Base-by-base conservation (phyloP, 1,140 invertebrate species). In the Gryllus bimaculatus region DNA sequence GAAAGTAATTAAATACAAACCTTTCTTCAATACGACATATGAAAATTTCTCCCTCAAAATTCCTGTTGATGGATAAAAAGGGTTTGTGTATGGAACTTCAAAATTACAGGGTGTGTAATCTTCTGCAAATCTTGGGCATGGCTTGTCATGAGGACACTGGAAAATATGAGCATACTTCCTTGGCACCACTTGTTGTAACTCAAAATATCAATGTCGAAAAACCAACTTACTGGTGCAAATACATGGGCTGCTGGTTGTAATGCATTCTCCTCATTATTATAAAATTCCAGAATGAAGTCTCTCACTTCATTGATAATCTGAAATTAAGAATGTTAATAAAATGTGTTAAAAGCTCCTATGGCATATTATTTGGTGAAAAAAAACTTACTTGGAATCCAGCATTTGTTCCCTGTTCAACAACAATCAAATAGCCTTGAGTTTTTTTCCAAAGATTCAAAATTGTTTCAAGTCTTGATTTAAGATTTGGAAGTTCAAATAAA, bases 391-490 rank as follows among this genome's bases (percentile, higher is more conserved):
- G 87, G 83, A 93, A 97, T 8, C 95, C 96, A 74, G 91, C 90
- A 82, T 90, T 92, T 0, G 91, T 93, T 8, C 96, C 96, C 82
- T 92, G 88, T 86, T 98, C 96, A 15, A 96, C 89, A 73, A 98
- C 87, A 54, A 98, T 89, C 81, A 98, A 86, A 84, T 94, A 95
- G 18, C 92, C 89, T 80, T 91, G 87, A 13, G 95, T 96, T 87
- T 95, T 97, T 73, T 90, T 90, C 96, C 96, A 98, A 18, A 97
- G 86, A 83, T 92, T 94, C 21, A 92, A 85, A 80, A 97, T 85
- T 0, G 89, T 89, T 83, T 94, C 89, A 21, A 95, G 84, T 78
- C 96, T 88, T 54, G 86, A 87, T 83, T 90, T 86, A 78, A 88
- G 84, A 80, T 88, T 89, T 8, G 92, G 91, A 77, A 96, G 84